phyloP scores from a whole-genome alignment of 2,888 invertebrate species.

The Eupelmus urozonus region DNA sequence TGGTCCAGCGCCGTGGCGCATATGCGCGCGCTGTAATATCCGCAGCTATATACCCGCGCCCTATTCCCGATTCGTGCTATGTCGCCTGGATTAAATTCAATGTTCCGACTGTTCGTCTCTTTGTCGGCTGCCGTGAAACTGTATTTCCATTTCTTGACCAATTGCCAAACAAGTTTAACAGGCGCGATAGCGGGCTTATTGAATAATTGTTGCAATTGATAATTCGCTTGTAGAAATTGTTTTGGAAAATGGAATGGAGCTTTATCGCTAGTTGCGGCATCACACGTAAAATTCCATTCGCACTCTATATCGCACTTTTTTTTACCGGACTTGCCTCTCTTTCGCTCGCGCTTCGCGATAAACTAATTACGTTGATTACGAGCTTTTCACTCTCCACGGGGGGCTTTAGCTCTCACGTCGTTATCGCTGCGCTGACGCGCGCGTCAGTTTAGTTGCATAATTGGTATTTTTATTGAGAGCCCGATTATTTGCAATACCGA shows the following conservation, averaged over 20 bases:
- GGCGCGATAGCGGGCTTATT: too few relatives aligned
- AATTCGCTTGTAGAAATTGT: too few relatives aligned
- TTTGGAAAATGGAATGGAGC: too few relatives aligned
- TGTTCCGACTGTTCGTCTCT: not conserved
- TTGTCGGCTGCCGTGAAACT: not conserved
- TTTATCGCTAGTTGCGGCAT: too few relatives aligned
- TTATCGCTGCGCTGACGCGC: not conserved
- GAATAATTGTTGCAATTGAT: too few relatives aligned
- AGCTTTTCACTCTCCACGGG: not conserved
- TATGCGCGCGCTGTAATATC: slow-evolving; percentile 19
- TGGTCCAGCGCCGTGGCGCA: too few relatives aligned
- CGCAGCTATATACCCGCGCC: not conserved
- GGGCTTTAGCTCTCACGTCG: not conserved
- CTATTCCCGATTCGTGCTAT: not conserved
- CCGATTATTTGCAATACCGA: too few relatives aligned
- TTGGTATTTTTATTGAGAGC: slow-evolving; percentile 3
- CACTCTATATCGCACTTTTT: too few relatives aligned
- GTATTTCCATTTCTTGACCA: too few relatives aligned
- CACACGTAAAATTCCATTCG: too few relatives aligned
- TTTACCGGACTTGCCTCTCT: too few relatives aligned
- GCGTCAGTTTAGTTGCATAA: slow-evolving; percentile 14
- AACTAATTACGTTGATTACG: not conserved
- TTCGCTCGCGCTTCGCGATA: not conserved
- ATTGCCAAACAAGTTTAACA: too few relatives aligned
- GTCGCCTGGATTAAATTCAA: slow-evolving; percentile 11